A percentile compares a stretch with the other conserved stretches of the same genome.
These are phyloP conservation scores for Myopa testacea DNA, from an alignment of 2,888 invertebrate species.

Conservation along the genomic window DNA sequence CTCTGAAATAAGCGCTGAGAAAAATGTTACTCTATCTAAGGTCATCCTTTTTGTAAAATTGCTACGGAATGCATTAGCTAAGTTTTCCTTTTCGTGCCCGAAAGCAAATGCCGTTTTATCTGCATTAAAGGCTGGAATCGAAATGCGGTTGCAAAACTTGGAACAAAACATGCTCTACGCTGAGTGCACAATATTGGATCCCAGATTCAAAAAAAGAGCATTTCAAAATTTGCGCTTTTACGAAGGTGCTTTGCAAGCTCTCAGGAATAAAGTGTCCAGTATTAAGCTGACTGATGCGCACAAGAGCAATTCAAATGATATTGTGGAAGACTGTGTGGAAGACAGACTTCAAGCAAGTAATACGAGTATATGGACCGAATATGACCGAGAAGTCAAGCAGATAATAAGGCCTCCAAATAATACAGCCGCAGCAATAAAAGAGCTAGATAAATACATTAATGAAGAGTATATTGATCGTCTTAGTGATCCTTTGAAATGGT, in stretches of 20 bases:
- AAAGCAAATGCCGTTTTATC: too few species aligned
- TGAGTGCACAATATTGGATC: constrained; percentile 36
- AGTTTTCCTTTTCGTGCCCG: too few species aligned
- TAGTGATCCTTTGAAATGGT: too few species aligned
- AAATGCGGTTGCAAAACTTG: too few species aligned
- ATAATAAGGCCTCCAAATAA: not conserved
- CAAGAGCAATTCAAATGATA: not conserved
- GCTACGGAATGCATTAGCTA: too few species aligned
- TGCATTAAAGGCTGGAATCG: not conserved
- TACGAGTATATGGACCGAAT: not conserved
- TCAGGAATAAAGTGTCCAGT: not conserved
- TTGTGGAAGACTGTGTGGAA: not conserved
- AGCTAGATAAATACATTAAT: constrained; percentile 1
- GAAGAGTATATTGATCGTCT: not conserved
- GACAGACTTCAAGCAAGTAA: not conserved
- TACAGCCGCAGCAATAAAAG: constrained; percentile 7
- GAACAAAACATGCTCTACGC: constrained; percentile 15
- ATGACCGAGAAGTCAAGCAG: too few species aligned
- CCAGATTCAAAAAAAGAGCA: constrained; percentile 28
- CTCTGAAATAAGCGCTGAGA: too few species aligned
- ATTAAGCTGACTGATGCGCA: not conserved
- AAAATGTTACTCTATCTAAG: too few species aligned
- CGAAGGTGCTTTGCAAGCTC: not conserved
- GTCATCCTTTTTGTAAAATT: too few species aligned
- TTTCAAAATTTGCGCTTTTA: not conserved